A percentile compares a stretch with the other conserved stretches of the same genome.
phyloP scores from a whole-genome alignment of 2,888 invertebrate genomes.

The Spicauda simplicius region DNA sequence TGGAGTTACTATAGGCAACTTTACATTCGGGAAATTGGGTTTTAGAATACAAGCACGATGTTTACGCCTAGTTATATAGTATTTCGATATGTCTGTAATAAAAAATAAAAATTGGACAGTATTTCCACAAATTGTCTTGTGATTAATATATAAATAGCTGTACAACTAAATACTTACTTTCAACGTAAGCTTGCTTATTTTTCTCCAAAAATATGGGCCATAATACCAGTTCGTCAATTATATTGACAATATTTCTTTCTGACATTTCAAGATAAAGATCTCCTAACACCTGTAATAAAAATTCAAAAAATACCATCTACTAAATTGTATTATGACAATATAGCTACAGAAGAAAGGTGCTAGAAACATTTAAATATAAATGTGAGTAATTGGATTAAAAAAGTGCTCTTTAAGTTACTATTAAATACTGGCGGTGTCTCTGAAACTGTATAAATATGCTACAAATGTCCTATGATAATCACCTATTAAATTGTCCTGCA shows the following conservation, averaged over 20 bases:
- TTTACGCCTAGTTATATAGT: slow-evolving; percentile 52
- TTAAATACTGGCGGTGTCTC: too few relatives aligned
- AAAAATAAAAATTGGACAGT: neutral
- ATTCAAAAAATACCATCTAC: neutral
- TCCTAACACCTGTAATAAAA: slow-evolving; percentile 55
- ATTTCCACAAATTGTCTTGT: too few relatives aligned
- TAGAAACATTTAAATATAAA: too few relatives aligned
- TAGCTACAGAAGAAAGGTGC: too few relatives aligned
- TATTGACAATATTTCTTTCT: slow-evolving; percentile 49
- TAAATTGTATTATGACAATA: too few relatives aligned
- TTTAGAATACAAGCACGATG: slow-evolving; percentile 56
- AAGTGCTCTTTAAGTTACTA: too few relatives aligned
- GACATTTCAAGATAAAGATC: slow-evolving; percentile 55
- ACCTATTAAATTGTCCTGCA: too few relatives aligned
- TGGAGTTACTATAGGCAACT: slow-evolving; percentile 12
- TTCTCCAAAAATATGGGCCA: slow-evolving; percentile 59
- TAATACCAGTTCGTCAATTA: slow-evolving; percentile 54
- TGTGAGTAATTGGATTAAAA: too few relatives aligned
- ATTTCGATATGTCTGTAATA: slow-evolving; percentile 50
- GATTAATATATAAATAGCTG: too few relatives aligned
- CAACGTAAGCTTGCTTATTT: slow-evolving; percentile 52
- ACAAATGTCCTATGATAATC: too few relatives aligned
- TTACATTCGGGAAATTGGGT: slow-evolving; percentile 48
- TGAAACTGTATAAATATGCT: too few relatives aligned
- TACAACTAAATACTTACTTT: too few relatives aligned